Percentiles rank a stretch among this genome's conserved stretches.
Evolutionary conservation across 2,113 vertebrate species (phyloP).

Genomic region (Garra rufa): DNA sequence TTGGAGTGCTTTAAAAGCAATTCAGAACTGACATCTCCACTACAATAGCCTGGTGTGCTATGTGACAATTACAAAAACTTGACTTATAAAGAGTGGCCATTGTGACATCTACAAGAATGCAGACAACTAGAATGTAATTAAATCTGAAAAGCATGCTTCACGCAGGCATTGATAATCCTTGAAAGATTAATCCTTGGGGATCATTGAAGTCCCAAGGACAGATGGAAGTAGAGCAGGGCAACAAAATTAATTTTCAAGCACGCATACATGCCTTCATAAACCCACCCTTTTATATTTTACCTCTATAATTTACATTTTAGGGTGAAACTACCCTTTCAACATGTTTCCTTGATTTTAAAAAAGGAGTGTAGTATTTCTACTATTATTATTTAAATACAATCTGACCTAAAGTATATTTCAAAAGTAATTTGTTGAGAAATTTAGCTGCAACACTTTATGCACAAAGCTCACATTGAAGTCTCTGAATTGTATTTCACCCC

Average conservation of each 20-base stretch:
- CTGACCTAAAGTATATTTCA: neutral
- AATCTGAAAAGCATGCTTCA: constrained; percentile 33
- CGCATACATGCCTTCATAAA: neutral
- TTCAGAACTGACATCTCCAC: neutral
- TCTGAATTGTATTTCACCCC: neutral
- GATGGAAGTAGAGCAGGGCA: constrained; percentile 22
- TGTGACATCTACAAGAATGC: neutral
- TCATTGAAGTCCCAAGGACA: constrained; percentile 32
- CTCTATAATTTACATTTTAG: neutral
- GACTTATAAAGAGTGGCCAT: neutral
- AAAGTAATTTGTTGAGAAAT: neutral
- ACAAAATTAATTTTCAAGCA: constrained; percentile 18
- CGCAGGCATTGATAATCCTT: constrained; percentile 40
- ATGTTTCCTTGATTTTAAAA: neutral
- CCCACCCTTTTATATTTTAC: neutral
- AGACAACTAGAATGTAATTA: constrained; percentile 8
- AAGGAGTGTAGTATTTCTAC: neutral
- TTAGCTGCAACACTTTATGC: too few relatives aligned
- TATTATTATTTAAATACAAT: neutral
- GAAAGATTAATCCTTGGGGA: constrained; percentile 36
- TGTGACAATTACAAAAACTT: neutral
- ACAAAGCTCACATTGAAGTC: neutral
- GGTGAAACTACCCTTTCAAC: neutral
- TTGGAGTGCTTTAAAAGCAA: neutral
- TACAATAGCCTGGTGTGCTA: neutral